phyloP scores from a whole-genome alignment of 2,797 vertebrate genomes.

The Crocidura indochinensis region DNA sequence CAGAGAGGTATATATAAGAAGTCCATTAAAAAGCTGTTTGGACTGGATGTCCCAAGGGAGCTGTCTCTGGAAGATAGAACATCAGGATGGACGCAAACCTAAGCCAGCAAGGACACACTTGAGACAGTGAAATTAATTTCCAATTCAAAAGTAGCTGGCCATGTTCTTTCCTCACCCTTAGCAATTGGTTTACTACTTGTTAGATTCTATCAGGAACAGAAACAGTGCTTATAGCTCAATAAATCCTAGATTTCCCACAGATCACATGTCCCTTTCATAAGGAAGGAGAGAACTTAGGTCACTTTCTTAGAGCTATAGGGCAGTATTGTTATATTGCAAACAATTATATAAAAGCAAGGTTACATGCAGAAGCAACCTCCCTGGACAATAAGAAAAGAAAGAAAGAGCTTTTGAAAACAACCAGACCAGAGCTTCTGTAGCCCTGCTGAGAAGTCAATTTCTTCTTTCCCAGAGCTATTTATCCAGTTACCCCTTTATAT shows the following conservation, averaged over 20 bases:
- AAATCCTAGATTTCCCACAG: constrained; percentile 57
- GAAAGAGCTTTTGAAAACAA: constrained; percentile 66
- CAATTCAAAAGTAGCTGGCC: constrained; percentile 53
- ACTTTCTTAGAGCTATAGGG: not conserved
- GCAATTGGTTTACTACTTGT: constrained; percentile 3
- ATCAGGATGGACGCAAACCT: constrained; percentile 21
- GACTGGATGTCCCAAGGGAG: constrained; percentile 46
- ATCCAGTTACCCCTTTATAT: constrained; percentile 35
- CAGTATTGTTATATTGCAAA: constrained; percentile 24
- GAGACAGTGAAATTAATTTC: constrained; percentile 67
- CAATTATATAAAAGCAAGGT: constrained; percentile 62
- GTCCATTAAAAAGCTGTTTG: constrained; percentile 60
- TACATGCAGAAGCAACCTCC: constrained; percentile 34
- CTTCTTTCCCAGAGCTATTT: constrained; percentile 43
- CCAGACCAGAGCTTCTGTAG: not conserved
- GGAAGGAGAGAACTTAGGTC: constrained; percentile 60
- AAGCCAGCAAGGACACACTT: constrained; percentile 49
- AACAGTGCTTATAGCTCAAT: constrained; percentile 23
- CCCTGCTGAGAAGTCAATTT: constrained; percentile 20
- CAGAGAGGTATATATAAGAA: not conserved
- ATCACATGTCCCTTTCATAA: constrained; percentile 59
- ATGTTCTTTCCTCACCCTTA: not conserved
- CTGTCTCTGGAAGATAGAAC: not conserved
- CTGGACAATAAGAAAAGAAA: not conserved
- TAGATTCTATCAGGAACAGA: constrained; percentile 57